Base-by-base conservation (phyloP, 1,140 invertebrate species). In the Drosophila arawakana region DNA sequence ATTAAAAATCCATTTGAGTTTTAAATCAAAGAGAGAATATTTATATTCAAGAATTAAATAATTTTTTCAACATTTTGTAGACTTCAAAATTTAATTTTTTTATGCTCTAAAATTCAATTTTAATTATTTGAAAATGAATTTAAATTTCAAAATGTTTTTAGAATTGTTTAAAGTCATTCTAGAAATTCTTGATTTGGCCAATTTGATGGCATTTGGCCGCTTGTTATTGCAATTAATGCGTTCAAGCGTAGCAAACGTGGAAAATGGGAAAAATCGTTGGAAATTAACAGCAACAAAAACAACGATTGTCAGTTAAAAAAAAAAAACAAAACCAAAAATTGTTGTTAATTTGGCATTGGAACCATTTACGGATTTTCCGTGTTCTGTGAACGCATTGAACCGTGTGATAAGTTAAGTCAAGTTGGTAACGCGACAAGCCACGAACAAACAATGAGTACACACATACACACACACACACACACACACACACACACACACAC, bases 271-370 rank as follows among this genome's bases (percentile, higher is more conserved):
- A 13, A 43, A 55, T 30, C 49, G 9, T 10, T 21, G 44, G 18
- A 13, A 39, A 76, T 59, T 30, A 35, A 30, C 21, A 15, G 25
- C 25, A 30, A 30, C 25, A 30, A 30, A 30, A 30, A 7, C 39
- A 37, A 57, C 41, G 35, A 25, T 39, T 67, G 43, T 21, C 61
- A 54, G 39, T 10, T 30, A 30, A 30, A 30, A 0, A 30, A 30
- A 30, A 30, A 30, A 30, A 5, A 30, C n/a, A 30, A 30, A 30
- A 15, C 15, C 0, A 30, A 30, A 30, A 57, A 62, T 77, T 73
- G 71, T 65, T 69, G 75, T 65, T 78, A 74, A 78, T 72, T 78
- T 71, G 73, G 39, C 57, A 76, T 59, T 11, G 25, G 2, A 41
- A n/a, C 72, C 59, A 59, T 66, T 75, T 71, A 62, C 25, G 49